Evolutionary conservation across 2,797 vertebrate species (phyloP).

Genomic region (Leucoraja ocellata): DNA sequence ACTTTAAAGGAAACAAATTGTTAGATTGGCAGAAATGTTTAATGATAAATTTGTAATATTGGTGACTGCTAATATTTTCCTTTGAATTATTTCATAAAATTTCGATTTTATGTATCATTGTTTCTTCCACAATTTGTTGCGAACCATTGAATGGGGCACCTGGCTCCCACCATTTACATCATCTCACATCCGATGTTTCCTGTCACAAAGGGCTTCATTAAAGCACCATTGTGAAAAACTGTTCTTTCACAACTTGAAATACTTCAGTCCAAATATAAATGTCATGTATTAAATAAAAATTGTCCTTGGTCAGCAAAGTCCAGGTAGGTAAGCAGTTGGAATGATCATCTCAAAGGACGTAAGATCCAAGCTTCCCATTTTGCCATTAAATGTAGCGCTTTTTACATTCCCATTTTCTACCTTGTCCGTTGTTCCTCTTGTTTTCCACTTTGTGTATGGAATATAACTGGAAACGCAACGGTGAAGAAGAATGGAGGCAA

Average conservation of each 20-base stretch:
- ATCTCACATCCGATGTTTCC: no score
- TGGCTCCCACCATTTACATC: no score
- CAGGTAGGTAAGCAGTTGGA: neutral
- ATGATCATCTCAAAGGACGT: neutral
- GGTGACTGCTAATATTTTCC: constrained; percentile 32
- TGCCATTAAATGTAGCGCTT: neutral
- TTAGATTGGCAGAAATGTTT: neutral
- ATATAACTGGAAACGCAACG: neutral
- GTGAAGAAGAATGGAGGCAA: neutral
- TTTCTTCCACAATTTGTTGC: neutral
- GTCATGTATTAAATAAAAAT: neutral
- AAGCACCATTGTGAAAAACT: neutral
- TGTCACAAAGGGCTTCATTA: no score
- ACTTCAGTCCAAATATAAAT: neutral
- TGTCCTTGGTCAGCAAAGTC: neutral
- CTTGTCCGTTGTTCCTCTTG: neutral
- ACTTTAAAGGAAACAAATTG: constrained; percentile 18
- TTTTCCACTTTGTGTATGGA: neutral
- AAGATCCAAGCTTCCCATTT: neutral
- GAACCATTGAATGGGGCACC: no score
- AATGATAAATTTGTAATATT: constrained; percentile 21
- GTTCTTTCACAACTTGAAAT: neutral
- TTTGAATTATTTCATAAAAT: constrained; percentile 34
- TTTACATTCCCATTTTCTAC: neutral
- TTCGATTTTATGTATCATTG: constrained; percentile 26